phyloP scores from a whole-genome alignment of 2,888 invertebrate species.

The Campoplex nolae region DNA sequence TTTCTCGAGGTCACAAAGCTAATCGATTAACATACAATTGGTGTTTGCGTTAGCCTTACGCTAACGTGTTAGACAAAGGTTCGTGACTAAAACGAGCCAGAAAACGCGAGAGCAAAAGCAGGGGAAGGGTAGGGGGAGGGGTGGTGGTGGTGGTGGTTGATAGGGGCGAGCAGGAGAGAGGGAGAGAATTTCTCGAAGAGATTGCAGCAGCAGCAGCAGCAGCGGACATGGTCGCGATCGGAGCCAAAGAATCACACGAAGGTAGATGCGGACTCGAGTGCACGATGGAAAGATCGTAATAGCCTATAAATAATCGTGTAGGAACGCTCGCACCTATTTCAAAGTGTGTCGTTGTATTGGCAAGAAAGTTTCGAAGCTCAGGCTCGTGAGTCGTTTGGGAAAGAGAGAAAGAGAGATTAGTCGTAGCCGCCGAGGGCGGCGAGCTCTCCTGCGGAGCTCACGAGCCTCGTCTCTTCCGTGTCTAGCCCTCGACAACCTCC shows the following conservation, averaged over 20 bases:
- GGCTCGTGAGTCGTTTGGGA: not conserved
- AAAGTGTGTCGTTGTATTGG: slow-evolving; percentile 40
- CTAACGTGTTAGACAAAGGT: slow-evolving; percentile 45
- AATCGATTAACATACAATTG: not conserved
- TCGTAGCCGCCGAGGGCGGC: slow-evolving; percentile 67
- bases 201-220: slow-evolving; percentile 17
- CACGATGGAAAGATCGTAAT: slow-evolving; percentile 13
- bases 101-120: not conserved
- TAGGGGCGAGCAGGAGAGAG: not conserved
- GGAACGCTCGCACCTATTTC: slow-evolving; percentile 42
- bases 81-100: slow-evolving; percentile 1
- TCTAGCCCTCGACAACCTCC: slow-evolving; percentile 57
- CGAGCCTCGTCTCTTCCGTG: slow-evolving; percentile 12
- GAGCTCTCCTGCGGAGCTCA: slow-evolving; percentile 64
- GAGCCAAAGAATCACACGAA: slow-evolving; percentile 52
- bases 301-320: slow-evolving; percentile 65
- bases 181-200: not conserved
- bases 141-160: too few species aligned
- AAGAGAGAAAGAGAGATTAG: slow-evolving; percentile 59
- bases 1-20: not conserved
- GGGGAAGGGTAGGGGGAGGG: too few species aligned
- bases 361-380: slow-evolving; percentile 49
- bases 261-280: not conserved
- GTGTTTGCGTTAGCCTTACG: not conserved
- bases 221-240: slow-evolving; percentile 36